Evolutionary conservation across 2,113 vertebrate genomes (phyloP).

Genomic region (Passer domesticus): DNA sequence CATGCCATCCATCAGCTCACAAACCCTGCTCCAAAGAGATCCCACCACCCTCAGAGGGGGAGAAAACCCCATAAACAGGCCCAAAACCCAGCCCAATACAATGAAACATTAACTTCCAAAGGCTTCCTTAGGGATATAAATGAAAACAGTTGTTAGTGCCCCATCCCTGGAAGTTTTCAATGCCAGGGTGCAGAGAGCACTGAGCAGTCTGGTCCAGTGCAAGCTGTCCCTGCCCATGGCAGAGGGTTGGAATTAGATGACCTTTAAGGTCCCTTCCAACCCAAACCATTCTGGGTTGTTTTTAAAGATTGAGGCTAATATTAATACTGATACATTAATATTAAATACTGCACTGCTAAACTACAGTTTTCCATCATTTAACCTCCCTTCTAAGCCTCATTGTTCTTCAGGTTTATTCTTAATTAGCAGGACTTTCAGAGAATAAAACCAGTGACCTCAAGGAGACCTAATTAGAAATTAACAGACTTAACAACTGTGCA

Average conservation of each 20-base stretch:
- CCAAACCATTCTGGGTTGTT: not conserved
- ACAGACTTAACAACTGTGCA: not conserved
- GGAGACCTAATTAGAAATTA: not conserved
- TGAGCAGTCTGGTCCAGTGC: not conserved
- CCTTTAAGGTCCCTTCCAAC: not conserved
- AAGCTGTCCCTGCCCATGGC: not conserved
- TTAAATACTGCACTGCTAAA: not conserved
- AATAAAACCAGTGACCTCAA: not conserved
- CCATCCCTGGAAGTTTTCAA: not conserved
- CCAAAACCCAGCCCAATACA: not conserved
- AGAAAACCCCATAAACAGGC: not conserved
- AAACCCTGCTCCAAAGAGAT: not conserved
- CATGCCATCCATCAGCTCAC: not conserved
- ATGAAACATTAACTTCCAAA: not conserved
- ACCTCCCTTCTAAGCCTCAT: not conserved
- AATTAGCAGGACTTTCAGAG: not conserved
- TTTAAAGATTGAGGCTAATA: not conserved
- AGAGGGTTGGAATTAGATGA: not conserved
- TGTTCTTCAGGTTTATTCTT: not conserved
- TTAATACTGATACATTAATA: not conserved
- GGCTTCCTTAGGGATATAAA: not conserved
- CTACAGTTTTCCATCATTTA: not conserved
- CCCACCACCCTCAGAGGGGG: not conserved
- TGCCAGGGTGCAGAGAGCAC: not conserved
- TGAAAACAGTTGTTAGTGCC: not conserved